Base-by-base conservation (phyloP, 2,888 invertebrate genomes). In the Listrodromus nycthemerus region DNA sequence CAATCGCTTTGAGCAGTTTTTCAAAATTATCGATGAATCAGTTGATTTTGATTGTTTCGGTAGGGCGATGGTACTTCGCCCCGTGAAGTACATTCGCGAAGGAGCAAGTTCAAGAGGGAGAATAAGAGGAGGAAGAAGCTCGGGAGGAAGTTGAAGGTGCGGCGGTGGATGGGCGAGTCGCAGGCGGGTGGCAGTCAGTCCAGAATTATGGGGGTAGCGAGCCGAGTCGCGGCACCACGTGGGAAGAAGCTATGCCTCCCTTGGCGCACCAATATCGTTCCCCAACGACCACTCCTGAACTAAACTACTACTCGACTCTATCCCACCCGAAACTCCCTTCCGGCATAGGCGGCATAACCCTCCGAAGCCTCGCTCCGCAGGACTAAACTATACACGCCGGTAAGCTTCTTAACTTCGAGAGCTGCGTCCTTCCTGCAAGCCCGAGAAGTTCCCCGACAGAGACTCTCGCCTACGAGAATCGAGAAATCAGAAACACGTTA, bases 231-330 rank as follows among this genome's bases (percentile, higher is more conserved):
- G 88, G 89, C 89, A 89, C 90, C 91, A 90, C 91, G 91, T 90
- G 92, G 92, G 89, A 92, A 91, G 92, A 90, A 92, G 91, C 91
- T 92, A 93, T 92, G 91, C 90, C 91, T 93, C 93, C 93, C 93
- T 86, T 90, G 93, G 90, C 90, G 91, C 91, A 89, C 81, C 88
- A 88, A 89, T 90, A 93, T 93, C 91, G 92, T 90, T 93, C 93
- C 93, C 93, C 88, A 92, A 92, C 89, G 93, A 88, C 91, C 90
- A 92, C 91, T 93, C 90, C 87, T 80, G 89, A 91, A 91, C 92
- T 92, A 93, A 92, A 92, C 92, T 92, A 91, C 92, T 91, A 90
- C 90, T 90, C 89, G 87, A 84, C 90, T 45, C 41, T 90, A 89
- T 87, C 87, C 85, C 85, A 83, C 77, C 86, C 88, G 85, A 81